phyloP scores from a whole-genome alignment of 2,888 invertebrate genomes.

The Phytoseiulus persimilis region DNA sequence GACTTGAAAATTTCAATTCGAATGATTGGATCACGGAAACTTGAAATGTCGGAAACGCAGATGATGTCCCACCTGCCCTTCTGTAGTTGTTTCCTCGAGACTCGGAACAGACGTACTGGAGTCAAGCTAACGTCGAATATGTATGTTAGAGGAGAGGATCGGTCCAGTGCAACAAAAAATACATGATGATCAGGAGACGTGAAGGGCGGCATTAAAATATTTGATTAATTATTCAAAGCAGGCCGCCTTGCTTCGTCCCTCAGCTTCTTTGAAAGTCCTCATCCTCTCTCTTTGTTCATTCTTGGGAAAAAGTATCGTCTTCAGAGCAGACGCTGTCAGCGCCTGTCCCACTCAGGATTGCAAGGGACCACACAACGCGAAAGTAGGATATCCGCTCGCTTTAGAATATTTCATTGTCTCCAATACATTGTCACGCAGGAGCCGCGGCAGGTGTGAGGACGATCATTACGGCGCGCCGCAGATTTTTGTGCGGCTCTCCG shows the following conservation, averaged over 20 bases:
- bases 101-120: neutral
- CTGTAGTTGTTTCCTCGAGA: too few species aligned
- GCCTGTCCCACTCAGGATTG: neutral
- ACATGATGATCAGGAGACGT: neutral
- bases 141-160: neutral
- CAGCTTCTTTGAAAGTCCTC: neutral
- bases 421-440: neutral
- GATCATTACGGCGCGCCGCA: neutral
- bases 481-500: neutral
- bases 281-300: neutral
- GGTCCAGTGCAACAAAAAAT: neutral
- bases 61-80: too few species aligned
- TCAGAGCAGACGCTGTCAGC: neutral
- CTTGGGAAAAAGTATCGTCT: neutral
- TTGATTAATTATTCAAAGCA: slow-evolving; percentile 37
- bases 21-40: too few species aligned
- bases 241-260: neutral
- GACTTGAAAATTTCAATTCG: too few species aligned
- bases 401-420: neutral
- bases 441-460: neutral
- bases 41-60: too few species aligned
- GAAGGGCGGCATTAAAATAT: slow-evolving; percentile 17
- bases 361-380: neutral
- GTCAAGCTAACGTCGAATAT: neutral
- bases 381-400: neutral